phyloP scores from a whole-genome alignment of 2,797 vertebrate genomes.

The Galaxias olidus region DNA sequence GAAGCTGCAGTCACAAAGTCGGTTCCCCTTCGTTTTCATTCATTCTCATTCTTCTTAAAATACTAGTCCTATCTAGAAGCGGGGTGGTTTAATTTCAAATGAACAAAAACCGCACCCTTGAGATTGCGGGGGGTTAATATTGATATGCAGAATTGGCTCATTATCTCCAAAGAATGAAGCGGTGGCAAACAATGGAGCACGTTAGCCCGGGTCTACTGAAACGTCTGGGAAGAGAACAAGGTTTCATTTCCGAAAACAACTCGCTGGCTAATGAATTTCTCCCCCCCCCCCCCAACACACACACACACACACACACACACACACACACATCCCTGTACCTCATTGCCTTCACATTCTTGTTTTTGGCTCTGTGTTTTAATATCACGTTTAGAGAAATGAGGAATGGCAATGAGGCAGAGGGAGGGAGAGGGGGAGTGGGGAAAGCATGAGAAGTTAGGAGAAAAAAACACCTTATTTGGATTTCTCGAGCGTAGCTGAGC shows the following conservation, averaged over 20 bases:
- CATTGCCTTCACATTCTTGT: constrained; percentile 48
- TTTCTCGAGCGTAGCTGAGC: constrained; percentile 51
- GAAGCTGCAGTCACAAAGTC: too few relatives aligned
- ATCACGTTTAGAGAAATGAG: constrained; percentile 30
- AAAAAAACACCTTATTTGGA: constrained; percentile 68
- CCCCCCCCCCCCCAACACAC: too few relatives aligned
- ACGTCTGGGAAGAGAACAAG: constrained; percentile 25
- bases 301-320: too few relatives aligned
- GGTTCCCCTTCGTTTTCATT: background rate
- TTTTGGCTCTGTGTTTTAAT: constrained; percentile 57
- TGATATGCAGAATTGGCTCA: constrained; percentile 62
- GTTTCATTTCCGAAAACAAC: constrained; percentile 62
- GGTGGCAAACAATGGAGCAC: constrained; percentile 41
- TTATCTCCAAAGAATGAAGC: constrained; percentile 54
- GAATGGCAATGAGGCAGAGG: background rate
- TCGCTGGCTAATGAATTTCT: constrained; percentile 56
- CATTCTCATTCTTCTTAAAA: background rate
- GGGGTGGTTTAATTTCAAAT: constrained; percentile 28
- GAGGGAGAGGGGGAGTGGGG: background rate
- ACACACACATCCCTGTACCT: constrained; percentile 37
- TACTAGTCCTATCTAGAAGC: background rate
- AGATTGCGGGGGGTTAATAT: constrained; percentile 45
- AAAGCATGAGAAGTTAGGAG: constrained; percentile 30
- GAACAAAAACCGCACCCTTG: constrained; percentile 41
- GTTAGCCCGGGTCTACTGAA: constrained; percentile 36